phyloP scores from a whole-genome alignment of 2,888 invertebrate species.

The Pogonocherus hispidulus region DNA sequence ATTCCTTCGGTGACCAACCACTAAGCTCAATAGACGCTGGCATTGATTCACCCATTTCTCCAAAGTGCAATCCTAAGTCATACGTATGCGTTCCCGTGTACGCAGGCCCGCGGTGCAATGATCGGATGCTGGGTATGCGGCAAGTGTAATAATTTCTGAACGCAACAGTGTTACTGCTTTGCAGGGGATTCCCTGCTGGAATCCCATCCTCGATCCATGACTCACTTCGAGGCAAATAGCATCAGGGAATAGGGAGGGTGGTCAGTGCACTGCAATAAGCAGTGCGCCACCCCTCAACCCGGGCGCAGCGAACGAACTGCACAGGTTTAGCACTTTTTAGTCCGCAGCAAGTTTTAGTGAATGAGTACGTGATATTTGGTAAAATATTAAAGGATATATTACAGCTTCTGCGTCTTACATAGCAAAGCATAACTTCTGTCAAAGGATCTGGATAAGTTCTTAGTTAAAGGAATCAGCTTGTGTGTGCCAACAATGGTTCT shows the following conservation, averaged over 20 bases:
- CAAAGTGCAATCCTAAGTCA: slow-evolving; percentile 23
- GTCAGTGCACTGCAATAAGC: slow-evolving; percentile 50
- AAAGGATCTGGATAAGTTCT: too few relatives aligned
- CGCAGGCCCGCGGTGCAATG: slow-evolving; percentile 35
- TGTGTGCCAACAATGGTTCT: too few relatives aligned
- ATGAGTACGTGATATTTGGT: too few relatives aligned
- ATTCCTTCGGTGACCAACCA: neutral
- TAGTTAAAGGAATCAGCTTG: too few relatives aligned
- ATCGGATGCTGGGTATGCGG: slow-evolving; percentile 35
- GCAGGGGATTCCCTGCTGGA: slow-evolving; percentile 64
- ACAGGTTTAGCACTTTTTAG: neutral
- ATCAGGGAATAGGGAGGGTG: slow-evolving; percentile 63
- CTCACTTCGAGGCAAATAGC: slow-evolving; percentile 65
- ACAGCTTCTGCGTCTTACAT: too few relatives aligned
- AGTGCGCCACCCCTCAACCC: slow-evolving; percentile 42
- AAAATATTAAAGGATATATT: too few relatives aligned
- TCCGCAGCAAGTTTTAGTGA: too few relatives aligned
- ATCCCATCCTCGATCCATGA: slow-evolving; percentile 64
- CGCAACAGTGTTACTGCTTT: slow-evolving; percentile 49
- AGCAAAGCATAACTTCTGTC: too few relatives aligned
- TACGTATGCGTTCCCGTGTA: slow-evolving; percentile 3
- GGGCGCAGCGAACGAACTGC: slow-evolving; percentile 20
- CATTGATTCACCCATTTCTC: slow-evolving; percentile 16
- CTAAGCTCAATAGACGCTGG: neutral
- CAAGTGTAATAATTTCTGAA: too few relatives aligned